Conservation (phyloP, 1,140 invertebrate species). For the Globodera rostochiensis region DNA sequence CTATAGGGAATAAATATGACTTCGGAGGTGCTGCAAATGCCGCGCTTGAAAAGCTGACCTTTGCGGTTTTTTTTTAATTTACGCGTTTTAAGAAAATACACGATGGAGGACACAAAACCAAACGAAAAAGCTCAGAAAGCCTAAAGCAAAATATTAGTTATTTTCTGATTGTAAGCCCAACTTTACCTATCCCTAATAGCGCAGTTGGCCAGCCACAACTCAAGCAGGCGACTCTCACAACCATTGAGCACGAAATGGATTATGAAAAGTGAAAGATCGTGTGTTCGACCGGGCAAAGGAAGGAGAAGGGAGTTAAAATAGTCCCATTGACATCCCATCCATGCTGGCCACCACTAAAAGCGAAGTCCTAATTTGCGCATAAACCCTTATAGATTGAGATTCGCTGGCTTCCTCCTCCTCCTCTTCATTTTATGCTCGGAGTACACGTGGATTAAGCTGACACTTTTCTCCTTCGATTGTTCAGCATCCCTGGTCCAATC, state of each 20-base stretch:
- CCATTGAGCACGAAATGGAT: background rate
- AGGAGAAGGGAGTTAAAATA: background rate
- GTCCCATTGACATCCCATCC: background rate
- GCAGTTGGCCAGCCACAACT: conserved; percentile 5
- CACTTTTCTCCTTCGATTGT: background rate
- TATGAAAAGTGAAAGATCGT: background rate
- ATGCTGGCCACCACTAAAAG: background rate
- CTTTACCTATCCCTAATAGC: background rate
- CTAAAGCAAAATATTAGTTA: conserved; percentile 1
- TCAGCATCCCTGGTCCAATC: background rate
- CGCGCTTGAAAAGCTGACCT: background rate
- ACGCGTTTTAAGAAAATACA: background rate
- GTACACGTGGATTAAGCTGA: background rate
- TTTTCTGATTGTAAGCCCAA: background rate
- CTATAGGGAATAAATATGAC: background rate
- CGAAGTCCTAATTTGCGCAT: background rate
- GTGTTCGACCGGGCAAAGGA: background rate
- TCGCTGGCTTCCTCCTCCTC: background rate
- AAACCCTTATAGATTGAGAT: background rate
- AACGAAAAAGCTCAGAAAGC: background rate
- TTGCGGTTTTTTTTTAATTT: background rate
- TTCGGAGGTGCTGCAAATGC: conserved; percentile 8
- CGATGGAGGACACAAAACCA: background rate
- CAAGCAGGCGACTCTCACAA: background rate
- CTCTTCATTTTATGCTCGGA: no score